Base-by-base conservation (phyloP, 1,140 invertebrate species). In the Carposina sasakii region DNA sequence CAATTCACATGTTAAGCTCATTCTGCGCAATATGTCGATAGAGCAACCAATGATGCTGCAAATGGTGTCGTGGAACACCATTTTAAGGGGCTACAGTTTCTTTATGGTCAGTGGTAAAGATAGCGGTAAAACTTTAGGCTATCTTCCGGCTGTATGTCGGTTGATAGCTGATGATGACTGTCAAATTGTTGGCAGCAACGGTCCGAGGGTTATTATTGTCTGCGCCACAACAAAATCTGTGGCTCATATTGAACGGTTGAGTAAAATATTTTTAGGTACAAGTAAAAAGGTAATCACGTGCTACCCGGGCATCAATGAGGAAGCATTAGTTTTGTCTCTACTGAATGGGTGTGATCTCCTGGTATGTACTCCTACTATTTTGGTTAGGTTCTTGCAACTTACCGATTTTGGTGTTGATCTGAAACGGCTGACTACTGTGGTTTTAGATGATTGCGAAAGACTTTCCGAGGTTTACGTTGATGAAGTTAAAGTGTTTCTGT, bases 61-160 rank as follows among this genome's bases (percentile, higher is more conserved):
- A 49, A 70, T 69, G 1, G 75, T 87, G 9, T 73, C 79, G 0
- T 88, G 87, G 86, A 56, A 65, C 21, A 71, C 76, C 4, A 75
- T 88, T 45, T 58, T 87, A 24, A 62, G 85, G 4, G 79, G 82
- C 0, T 71, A 82, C 24, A 85, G 86, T 48, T 52, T 81, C 1
- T 78, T 86, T 36, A 63, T 87, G 51, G 61, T 88, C 0, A 69
- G 79, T 48, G 71, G 79, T 2, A 46, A 61, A 12, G 54, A 60
- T 13, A 78, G 85, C 48, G 87, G 87, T 1, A 88, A 87, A 60
- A 87, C 87, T 9, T 60, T 88, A 47, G 82, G 83, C 0, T 87
- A 88, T 67, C 51, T 87, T 12, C 86, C 86, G 1, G 73, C 83
- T 3, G 60, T 88, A 1, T 82, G 77, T 50, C 63, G 77, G 3